Base-by-base conservation (phyloP, 2,888 invertebrate species). In the Mylabris sibirica region DNA sequence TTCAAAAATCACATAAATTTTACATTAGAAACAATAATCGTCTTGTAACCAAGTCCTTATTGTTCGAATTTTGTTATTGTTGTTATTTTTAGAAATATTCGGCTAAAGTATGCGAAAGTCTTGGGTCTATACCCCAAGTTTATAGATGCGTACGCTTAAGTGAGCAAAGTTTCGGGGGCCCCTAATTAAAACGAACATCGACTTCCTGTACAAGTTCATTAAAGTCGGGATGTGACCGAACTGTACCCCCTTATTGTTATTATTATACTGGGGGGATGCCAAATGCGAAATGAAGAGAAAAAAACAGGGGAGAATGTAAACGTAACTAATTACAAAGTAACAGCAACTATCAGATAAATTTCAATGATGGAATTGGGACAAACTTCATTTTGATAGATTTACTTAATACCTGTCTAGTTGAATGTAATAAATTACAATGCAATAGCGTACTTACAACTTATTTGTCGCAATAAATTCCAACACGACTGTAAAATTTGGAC, bases 131-230 rank as follows among this genome's bases (percentile, higher is more conserved):
- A 68, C 76, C 74, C 76, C 76, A 72, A 73, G 72, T 20, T 14
- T 20, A 6, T 17, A 9, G 17, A 22, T 8, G 53, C 22, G 20
- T 9, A 3, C 17, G 30, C 30, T 6, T 30, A 49, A 49, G 44
- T 20, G 11, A 53, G 53, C 53, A 71, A 30, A 69, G 70, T 77
- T 77, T 75, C 74, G 72, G 68, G 72, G 69, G 70, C 68, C 73
- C 77, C 78, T 80, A 80, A 80, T 80, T 80, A 80, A 80, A 79
- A 72, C 68, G 75, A 80, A 79, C 79, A 72, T 75, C 77, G 71
- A 75, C 79, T 80, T 80, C 80, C 80, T 80, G 79, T 78, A 75
- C 66, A 72, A 75, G 75, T 79, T 80, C 79, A 80, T 80, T 80
- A 80, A 79, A 72, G 70, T 65, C 68, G 72, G 66, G 70, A 72